These are phyloP conservation scores for Drosophila helvetica DNA, from an alignment of 2,888 invertebrate species.

Conservation along the genomic window DNA sequence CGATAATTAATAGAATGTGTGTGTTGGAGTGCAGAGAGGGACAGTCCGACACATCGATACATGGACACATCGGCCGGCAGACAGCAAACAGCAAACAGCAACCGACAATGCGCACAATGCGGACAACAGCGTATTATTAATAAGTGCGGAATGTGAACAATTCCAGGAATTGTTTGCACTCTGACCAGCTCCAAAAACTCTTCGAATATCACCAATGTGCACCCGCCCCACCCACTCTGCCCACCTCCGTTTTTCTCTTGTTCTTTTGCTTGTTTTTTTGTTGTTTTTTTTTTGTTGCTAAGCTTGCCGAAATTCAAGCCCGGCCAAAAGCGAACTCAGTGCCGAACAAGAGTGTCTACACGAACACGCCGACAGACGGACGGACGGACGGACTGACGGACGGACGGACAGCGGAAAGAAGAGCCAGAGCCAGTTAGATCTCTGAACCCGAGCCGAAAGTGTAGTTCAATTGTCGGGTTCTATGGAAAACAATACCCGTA, in stretches of 20 bases:
- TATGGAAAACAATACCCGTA: neutral
- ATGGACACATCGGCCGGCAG: no score
- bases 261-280: no score
- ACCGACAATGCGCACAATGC: neutral
- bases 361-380: constrained; percentile 10
- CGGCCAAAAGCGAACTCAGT: constrained; percentile 34
- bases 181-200: constrained; percentile 23
- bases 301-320: constrained; percentile 57
- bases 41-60: no score
- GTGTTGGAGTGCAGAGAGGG: no score
- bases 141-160: constrained; percentile 23
- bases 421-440: neutral
- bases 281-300: constrained; percentile 46
- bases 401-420: neutral
- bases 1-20: neutral
- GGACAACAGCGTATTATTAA: constrained; percentile 17
- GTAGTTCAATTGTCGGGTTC: neutral
- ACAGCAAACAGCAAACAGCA: constrained; percentile 11
- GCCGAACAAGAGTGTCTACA: constrained; percentile 33
- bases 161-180: constrained; percentile 50
- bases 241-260: neutral
- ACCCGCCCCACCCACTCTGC: neutral
- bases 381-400: no score
- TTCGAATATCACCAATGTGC: constrained; percentile 27
- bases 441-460: neutral